phyloP scores from a whole-genome alignment of 2,888 invertebrate species.

The Coecobrya sp. region DNA sequence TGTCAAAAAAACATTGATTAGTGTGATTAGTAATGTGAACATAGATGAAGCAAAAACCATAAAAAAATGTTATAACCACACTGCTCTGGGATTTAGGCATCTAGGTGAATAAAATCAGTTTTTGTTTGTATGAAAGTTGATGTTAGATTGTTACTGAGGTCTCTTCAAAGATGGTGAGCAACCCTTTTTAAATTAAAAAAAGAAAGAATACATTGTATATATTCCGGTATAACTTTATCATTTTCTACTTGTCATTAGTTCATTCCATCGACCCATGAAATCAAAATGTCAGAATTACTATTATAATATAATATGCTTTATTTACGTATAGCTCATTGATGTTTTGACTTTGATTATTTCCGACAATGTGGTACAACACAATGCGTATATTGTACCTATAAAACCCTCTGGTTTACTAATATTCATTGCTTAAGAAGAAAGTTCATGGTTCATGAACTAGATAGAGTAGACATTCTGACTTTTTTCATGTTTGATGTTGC shows the following conservation, averaged over 20 bases:
- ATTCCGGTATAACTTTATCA: background rate
- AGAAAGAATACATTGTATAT: background rate
- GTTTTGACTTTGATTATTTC: background rate
- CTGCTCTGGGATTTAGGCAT: no score
- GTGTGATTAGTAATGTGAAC: background rate
- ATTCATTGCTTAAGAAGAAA: background rate
- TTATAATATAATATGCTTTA: background rate
- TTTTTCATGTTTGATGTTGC: background rate
- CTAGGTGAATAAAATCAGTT: no score
- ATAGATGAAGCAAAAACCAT: constrained; percentile 3
- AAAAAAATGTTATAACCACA: no score
- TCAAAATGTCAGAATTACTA: constrained; percentile 21
- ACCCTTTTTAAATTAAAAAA: background rate
- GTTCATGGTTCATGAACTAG: constrained; percentile 29
- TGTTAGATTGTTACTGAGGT: background rate
- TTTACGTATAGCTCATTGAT: background rate
- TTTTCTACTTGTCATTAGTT: constrained; percentile 22
- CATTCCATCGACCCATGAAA: constrained; percentile 21
- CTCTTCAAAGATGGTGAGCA: constrained; percentile 2
- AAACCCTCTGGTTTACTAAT: background rate
- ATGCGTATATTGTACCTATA: background rate
- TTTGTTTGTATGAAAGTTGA: background rate
- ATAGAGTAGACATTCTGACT: constrained; percentile 14
- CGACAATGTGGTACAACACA: background rate
- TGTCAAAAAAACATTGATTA: constrained; percentile 10